Conservation (phyloP, 2,888 invertebrate species). For the Diloba caeruleocephala region DNA sequence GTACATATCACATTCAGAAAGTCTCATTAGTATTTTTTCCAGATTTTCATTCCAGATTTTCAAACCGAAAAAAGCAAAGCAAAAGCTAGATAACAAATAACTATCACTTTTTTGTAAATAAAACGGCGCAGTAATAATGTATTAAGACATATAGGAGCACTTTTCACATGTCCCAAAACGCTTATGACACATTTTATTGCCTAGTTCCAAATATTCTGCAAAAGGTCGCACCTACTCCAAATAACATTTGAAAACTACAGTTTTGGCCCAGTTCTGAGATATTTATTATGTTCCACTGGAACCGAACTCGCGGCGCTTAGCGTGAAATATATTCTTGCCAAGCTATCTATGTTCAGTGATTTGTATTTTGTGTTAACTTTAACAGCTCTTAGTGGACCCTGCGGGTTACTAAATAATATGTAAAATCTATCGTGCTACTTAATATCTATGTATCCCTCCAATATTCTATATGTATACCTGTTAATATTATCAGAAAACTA, state of each 20-base stretch:
- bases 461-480: too few relatives aligned
- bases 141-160: constrained; percentile 40
- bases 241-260: constrained; percentile 56
- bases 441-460: too few relatives aligned
- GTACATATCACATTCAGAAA: too few relatives aligned
- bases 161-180: constrained; percentile 58
- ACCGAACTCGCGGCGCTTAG: constrained; percentile 44
- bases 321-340: constrained; percentile 50
- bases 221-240: constrained; percentile 54
- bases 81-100: neutral
- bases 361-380: constrained; percentile 43
- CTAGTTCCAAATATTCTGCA: constrained; percentile 40
- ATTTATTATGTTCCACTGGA: constrained; percentile 55
- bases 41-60: too few relatives aligned
- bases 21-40: too few relatives aligned
- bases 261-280: constrained; percentile 55
- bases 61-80: too few relatives aligned
- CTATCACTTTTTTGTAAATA: neutral
- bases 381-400: neutral
- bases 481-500: too few relatives aligned
- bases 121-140: constrained; percentile 28
- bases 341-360: constrained; percentile 47
- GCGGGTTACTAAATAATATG: too few relatives aligned
- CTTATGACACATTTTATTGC: constrained; percentile 58
- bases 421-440: too few relatives aligned